Evolutionary conservation across 2,113 vertebrate genomes (phyloP), one percentile per base, ranked within the genome.

Genomic region (Ariopsis seemanni): DNA sequence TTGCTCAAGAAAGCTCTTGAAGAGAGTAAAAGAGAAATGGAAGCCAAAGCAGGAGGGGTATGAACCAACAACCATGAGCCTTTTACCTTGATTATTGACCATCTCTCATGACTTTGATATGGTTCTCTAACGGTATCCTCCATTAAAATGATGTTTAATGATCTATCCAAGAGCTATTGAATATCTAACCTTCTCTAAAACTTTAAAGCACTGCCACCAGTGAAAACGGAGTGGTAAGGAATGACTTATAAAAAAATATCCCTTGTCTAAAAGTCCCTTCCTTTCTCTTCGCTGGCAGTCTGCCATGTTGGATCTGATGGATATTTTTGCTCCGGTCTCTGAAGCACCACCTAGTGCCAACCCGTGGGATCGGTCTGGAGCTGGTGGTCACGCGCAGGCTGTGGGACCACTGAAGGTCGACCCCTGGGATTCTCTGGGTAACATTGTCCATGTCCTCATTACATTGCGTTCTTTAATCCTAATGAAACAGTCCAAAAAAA

Each of bases 251-350:
- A 42, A 42, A 4, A 85, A 87, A 63, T 77, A 55, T 77, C 0
- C 50, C 53, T 63, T 77, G 79, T 77, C 82, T 86, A n/a, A 90
- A 84, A 85, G 52, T 77, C 77, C 69, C 82, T 42, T 42, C 42
- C n/a, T 85, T 60, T 86, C 62, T 55, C 58, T 20, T 85, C 79
- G 91, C 89, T 90, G 65, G 78, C 95, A 99, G 97, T 97, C 97
- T 15, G 96, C 97, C 89, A 95, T 98, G 92, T 92, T 97, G 95
- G 98, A 99, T 91, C 95, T 99, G 90, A 96, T 96, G 62, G 98
- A 99, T 92, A 94, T 99, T 93, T 99, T 99, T 0, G 94, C 95
- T 67, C 93, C 96, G 0, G 93, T 90, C 0, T 79, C 94, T 53
- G 95, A 94, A 71, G 89, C 57, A 7, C 93, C 96, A 30, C 90